phyloP scores from a whole-genome alignment of 2,113 vertebrate species.

The Cololabis saira region DNA sequence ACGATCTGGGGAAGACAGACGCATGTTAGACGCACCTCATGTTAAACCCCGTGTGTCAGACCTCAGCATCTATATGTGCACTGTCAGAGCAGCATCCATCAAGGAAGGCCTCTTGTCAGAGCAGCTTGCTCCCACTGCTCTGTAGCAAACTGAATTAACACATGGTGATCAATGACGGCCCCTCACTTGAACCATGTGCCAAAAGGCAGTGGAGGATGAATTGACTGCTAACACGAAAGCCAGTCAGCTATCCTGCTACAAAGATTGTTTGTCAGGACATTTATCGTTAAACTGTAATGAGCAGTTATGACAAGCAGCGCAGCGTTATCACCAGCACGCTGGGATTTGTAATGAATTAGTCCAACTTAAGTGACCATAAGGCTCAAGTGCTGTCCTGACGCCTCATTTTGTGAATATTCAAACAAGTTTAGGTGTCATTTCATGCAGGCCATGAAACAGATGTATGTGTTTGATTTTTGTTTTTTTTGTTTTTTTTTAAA shows the following conservation, averaged over 20 bases:
- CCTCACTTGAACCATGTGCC: conserved; percentile 65
- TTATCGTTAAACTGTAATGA: conserved; percentile 65
- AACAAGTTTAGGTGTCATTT: conserved; percentile 21
- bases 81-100: conserved; percentile 62
- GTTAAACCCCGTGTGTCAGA: conserved; percentile 40
- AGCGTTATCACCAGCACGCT: conserved; percentile 56
- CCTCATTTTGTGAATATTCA: conserved; percentile 37
- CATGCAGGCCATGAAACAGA: background rate
- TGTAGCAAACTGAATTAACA: conserved; percentile 45
- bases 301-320: conserved; percentile 62
- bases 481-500: no score
- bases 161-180: conserved; percentile 67
- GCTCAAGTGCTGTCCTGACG: conserved; percentile 36
- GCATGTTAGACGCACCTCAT: conserved; percentile 50
- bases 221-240: conserved; percentile 69
- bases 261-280: conserved; percentile 66
- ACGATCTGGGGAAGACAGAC: conserved; percentile 15
- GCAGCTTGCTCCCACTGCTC: conserved; percentile 35
- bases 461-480: no score
- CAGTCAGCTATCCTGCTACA: conserved; percentile 46
- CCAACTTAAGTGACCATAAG: conserved; percentile 33
- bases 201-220: conserved; percentile 69
- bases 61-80: conserved; percentile 58
- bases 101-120: conserved; percentile 53
- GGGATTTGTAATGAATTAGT: conserved; percentile 52